Base-by-base conservation (phyloP, 2,113 vertebrate species). In the Lophius piscatorius region DNA sequence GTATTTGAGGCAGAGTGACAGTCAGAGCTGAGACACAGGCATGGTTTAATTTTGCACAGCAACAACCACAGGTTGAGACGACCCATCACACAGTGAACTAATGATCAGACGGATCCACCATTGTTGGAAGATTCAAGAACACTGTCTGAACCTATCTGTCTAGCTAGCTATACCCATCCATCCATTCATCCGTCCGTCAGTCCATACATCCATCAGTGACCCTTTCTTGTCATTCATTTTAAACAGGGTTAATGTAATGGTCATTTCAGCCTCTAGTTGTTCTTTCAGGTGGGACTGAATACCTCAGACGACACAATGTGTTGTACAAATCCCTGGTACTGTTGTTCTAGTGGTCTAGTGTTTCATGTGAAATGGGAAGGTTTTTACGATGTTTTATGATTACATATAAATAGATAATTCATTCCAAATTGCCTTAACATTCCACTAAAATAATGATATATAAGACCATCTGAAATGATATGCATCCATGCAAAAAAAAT, bases 401-500 rank as follows among this genome's bases (percentile, higher is more conserved):
- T 38, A 31, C 29, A 31, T 31, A 31, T 41, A 35, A 28, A 26
- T 18, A 11, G 2, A 17, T 38, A 47, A 51, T 46, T 79, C 26
- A 61, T 24, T 72, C 52, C 46, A 71, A 42, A 20, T 45, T 66
- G 17, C 20, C 44, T 66, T 60, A 55, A 45, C 21, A 70, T 52
- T 62, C 34, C 13, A 13, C 60, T 77, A 62, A 22, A 63, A 58
- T 70, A 66, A 48, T 41, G 62, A 70, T 61, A 82, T 72, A 64
- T 83, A 20, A 35, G 58, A 62, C 67, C 84, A 87, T 87, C 79
- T 76, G 81, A 87, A 71, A 84, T 88, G 75, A 87, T 88, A 68
- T 72, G 68, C 41, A 47, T 85, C 74, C 90, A 91, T 91, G 90
- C 87, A 88, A 82, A 82, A 39, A 82, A 83, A 64, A 65, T 57